Base-by-base conservation (phyloP, 2,888 invertebrate species). In the Drosophila nr. perissopoda region DNA sequence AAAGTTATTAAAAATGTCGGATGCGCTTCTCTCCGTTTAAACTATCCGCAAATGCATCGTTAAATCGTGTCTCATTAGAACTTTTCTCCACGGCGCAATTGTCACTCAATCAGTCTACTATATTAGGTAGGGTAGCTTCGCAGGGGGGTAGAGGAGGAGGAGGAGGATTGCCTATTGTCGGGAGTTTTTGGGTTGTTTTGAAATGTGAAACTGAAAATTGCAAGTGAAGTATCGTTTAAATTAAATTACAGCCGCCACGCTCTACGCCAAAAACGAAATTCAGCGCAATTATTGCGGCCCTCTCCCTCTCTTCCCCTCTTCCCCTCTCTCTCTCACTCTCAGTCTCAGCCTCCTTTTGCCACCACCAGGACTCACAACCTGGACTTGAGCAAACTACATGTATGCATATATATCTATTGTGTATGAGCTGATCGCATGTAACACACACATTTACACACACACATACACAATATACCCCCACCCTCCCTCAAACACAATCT, bases 161-260 rank as follows among this genome's bases (percentile, higher is more conserved):
- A 16, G 7, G 45, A 13, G 45, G 45, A 45, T 8, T 45, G 16
- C 25, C 16, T 45, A 45, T 25, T 45, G 45, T 45, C 8, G 25
- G 45, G 21, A 2, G 31, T 49, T 57, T 45, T 54, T 27, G 59
- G 45, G 2, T 18, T 36, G 25, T 52, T 57, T 66, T 52, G 40
- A 68, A 56, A 69, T 63, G 53, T 65, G 60, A 60, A 64, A 62
- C 74, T 75, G 51, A 48, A 81, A 81, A 75, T 75, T 65, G 78
- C 66, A 78, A 68, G 78, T 72, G 89, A 89, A 89, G 87, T 87
- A 89, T 80, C 89, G 87, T 89, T 86, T 84, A 89, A 86, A 89
- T 86, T 87, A 89, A 86, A 86, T 86, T 84, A 87, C 78, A 82
- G 87, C 72, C 85, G 80, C 60, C 80, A 80, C 78, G 81, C 76